Evolutionary conservation across 2,888 invertebrate genomes (phyloP), one percentile per base, ranked within the genome.

Genomic region (Agonopterix alstromeriana): DNA sequence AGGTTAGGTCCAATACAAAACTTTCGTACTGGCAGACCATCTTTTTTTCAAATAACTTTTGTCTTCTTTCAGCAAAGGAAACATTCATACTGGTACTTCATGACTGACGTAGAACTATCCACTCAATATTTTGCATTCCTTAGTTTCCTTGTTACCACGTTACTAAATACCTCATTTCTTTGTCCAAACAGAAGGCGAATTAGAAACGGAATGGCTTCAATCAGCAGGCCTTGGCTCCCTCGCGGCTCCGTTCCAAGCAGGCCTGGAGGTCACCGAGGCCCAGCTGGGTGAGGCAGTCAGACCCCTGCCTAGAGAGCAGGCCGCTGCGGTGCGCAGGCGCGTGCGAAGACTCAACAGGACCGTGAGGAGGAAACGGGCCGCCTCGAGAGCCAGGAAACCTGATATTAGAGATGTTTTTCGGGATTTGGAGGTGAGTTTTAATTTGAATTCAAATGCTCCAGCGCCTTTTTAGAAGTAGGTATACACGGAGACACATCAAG

Each of bases 391-490:
- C n/a, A 91, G 92, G 52, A 93, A 94, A 64, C 94, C 94, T 10
- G 96, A 96, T 73, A 94, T 96, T 52, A 84, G 96, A 61, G 95
- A 96, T 80, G 94, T 96, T 46, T 94, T 95, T 69, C 92, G 94
- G 75, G 95, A 95, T 81, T 90, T 93, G 57, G 95, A 95, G 91
- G 95, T 95, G 67, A 84, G 84, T 63, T 10, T 27, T 0, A 27
- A 27, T 7, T 7, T 27, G 27, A 27, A 27, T 27, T 5, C 27
- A 5, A 27, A 1, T 27, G 27, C 27, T 7, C 5, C 27, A 27
- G 27, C 27, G 27, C 0, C 1, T 1, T 27, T 27, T 5, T 1
- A 27, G 27, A n/a, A n/a, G n/a, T n/a, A n/a, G n/a, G n/a, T n/a
- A n/a, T n/a, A n/a, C n/a, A n/a, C n/a, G n/a, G n/a, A n/a, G n/a